Conservation (phyloP, 2,113 vertebrate genomes). For the Ophthalmolycus amberensis region DNA sequence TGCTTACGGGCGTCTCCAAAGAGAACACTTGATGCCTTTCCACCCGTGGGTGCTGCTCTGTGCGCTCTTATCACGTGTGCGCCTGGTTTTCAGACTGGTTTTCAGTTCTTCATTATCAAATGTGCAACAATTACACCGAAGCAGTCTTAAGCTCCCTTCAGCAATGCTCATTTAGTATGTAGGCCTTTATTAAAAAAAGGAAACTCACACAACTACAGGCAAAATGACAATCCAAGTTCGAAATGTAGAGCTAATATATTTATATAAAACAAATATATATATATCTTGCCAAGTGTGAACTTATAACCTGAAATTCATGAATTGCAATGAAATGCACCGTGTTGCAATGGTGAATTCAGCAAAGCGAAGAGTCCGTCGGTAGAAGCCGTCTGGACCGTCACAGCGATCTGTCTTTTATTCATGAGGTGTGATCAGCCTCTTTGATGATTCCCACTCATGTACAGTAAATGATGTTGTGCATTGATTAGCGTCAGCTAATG, state of each 20-base stretch:
- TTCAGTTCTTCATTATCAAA: not conserved
- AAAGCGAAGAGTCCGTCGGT: slow-evolving; percentile 9
- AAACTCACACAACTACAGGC: not conserved
- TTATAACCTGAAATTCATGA: not conserved
- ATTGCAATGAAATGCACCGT: not conserved
- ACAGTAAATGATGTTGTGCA: slow-evolving; percentile 1
- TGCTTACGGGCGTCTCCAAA: not conserved
- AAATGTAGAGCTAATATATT: not conserved
- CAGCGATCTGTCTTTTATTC: slow-evolving; percentile 32
- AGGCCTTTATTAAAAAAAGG: not conserved
- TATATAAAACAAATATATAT: not conserved
- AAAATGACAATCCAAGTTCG: not conserved
- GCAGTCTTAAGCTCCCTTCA: not conserved
- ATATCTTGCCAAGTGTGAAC: too few species aligned
- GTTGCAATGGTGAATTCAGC: not conserved
- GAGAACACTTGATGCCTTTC: not conserved
- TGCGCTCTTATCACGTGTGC: not conserved
- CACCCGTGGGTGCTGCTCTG: not conserved
- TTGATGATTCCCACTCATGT: slow-evolving; percentile 37
- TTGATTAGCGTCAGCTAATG: slow-evolving; percentile 20
- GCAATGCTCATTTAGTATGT: not conserved
- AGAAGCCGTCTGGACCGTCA: slow-evolving; percentile 9
- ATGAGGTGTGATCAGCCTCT: slow-evolving; percentile 19
- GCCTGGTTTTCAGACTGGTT: too few species aligned
- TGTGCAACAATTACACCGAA: not conserved